phyloP scores from a whole-genome alignment of 2,888 invertebrate species.

The Lycophotia porphyrea region DNA sequence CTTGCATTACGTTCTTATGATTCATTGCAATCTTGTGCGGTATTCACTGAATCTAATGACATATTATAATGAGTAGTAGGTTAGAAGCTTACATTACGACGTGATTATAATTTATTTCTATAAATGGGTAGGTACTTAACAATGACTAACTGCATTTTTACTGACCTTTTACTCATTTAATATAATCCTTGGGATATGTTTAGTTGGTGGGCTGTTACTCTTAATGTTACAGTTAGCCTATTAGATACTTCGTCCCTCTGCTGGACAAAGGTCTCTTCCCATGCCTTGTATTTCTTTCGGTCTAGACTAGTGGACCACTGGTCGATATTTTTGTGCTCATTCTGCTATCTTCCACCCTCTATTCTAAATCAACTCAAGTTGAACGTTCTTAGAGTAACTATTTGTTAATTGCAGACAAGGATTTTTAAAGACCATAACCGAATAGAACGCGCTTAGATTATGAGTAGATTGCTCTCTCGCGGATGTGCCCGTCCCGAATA shows the following conservation, averaged over 20 bases:
- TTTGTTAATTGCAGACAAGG: not conserved
- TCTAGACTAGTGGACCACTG: not conserved
- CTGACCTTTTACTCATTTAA: too few species aligned
- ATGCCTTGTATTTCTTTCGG: not conserved
- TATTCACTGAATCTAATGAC: not conserved
- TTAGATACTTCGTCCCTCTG: not conserved
- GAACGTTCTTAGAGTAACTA: not conserved
- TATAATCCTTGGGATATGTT: not conserved
- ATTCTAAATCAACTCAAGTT: not conserved
- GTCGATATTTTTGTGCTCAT: not conserved
- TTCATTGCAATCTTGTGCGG: not conserved
- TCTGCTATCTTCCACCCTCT: not conserved
- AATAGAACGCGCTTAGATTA: slow-evolving; percentile 48
- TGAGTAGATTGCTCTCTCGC: slow-evolving; percentile 64
- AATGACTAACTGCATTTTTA: not conserved
- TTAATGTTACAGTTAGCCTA: too few species aligned
- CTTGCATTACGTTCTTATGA: slow-evolving; percentile 23
- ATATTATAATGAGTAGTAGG: not conserved
- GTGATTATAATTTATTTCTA: slow-evolving; percentile 1
- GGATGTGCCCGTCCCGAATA: slow-evolving; percentile 59
- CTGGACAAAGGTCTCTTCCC: not conserved
- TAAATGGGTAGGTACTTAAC: not conserved
- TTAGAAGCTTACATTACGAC: not conserved
- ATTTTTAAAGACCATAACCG: not conserved
- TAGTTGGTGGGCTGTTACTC: not conserved